Evolutionary conservation across 2,797 vertebrate genomes (phyloP), one percentile per base, ranked within the genome.

Genomic region (Salarias fasciatus): DNA sequence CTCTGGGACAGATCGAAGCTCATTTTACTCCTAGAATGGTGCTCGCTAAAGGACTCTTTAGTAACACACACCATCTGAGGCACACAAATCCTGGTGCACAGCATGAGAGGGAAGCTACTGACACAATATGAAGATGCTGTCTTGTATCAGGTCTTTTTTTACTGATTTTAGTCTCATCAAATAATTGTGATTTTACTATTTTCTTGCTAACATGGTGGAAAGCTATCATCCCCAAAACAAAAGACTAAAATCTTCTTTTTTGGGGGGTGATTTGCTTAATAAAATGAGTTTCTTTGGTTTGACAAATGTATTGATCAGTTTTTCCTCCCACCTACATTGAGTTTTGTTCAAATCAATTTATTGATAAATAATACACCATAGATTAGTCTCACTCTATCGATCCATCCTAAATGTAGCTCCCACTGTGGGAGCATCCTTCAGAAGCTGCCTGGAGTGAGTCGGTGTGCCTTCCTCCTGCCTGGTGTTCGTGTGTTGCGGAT

Each of bases 1-100:
- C 88, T 91, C 81, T 80, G 90, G 90, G 89, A 92, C 86, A 86
- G 83, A 92, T 92, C 87, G 84, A 90, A 89, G 84, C 89, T 92
- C 85, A 92, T 91, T 91, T 89, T 90, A 87, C 85, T 87, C 80
- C 54, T 47, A 61, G 82, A 84, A 83, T 55, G 57, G 70, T 63
- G 80, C 77, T 59, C 70, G 48, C 56, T 57, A 77, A 85, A 82
- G 76, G 73, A 86, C 77, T 86, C 84, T 70, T 82, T 81, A 73
- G 85, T 70, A 84, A 67, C 65, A 74, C 71, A 53, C 77, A 73
- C 53, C 74, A 56, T 72, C 69, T 69, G 73, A 86, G 63, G 61
- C 77, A 64, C 44, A 60, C 55, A 69, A 52, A 79, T 80, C 57
- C 62, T 72, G 56, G 58, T 65, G 61, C 15, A 69, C 2, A 51